Base-by-base conservation (phyloP, 2,113 vertebrate species). In the Platichthys flesus region DNA sequence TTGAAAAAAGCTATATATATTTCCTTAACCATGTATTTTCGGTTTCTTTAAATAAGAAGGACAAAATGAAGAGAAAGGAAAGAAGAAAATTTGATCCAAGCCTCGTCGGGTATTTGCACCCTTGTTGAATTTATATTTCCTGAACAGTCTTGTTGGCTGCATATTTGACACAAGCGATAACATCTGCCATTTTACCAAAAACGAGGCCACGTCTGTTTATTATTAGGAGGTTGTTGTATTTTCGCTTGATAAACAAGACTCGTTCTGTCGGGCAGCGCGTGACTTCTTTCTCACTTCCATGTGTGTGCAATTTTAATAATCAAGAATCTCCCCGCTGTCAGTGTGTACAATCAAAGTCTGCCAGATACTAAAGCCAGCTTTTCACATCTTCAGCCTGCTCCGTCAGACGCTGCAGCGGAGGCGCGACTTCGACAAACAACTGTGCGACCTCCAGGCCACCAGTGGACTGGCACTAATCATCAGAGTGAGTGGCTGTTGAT, bases 401-500 rank as follows among this genome's bases (percentile, higher is more conserved):
- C 57, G 72, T 83, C 62, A 69, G 71, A 74, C 16, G 42, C 77
- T 62, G 77, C 92, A 88, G 84, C 83, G 90, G 88, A 92, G 94
- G 94, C 87, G 89, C 74, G 85, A 86, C 51, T 85, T 72, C 75
- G 88, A 90, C 69, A 88, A 88, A 94, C 94, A 94, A 90, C 76
- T 78, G 76, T 60, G 71, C 16, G 60, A 88, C 82, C 86, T 89
- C 84, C 76, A 76, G 83, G 88, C 88, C 90, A 86, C 82, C 74
- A 82, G 86, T 75, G 69, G 86, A 88, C 89, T 91, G 88, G 91
- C 85, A 90, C 85, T 91, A 88, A 93, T 90, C 85, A 91, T 95
- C 92, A 93, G 89, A 80, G 78, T 93, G 91, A 91, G 93, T 89
- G 87, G 85, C 89, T 91, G 92, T 87, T 95, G 89, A 90, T 74